A percentile compares a stretch with the other conserved stretches of the same genome.
phyloP scores from a whole-genome alignment of 2,888 invertebrate genomes.

The Drosophila algonquin region DNA sequence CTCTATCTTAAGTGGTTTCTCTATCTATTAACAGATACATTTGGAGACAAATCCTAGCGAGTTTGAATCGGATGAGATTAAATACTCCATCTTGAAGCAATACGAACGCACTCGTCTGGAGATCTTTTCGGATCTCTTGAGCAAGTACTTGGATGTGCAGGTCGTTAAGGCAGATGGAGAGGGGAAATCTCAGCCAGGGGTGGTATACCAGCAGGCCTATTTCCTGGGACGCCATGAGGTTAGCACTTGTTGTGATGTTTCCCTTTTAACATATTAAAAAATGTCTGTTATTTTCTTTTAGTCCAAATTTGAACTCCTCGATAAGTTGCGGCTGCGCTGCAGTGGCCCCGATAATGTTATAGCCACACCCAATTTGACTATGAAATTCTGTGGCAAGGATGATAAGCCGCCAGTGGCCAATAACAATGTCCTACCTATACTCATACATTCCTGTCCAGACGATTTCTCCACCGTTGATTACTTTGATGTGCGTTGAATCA shows the following conservation, averaged over 20 bases:
- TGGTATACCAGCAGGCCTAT: conserved; percentile 86
- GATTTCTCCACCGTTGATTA: conserved; percentile 93
- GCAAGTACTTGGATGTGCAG: conserved; percentile 86
- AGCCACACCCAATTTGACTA: conserved; percentile 86
- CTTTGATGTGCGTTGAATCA: conserved; percentile 87
- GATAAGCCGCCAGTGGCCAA: conserved; percentile 86
- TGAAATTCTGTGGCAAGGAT: conserved; percentile 90
- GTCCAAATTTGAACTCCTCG: conserved; percentile 89
- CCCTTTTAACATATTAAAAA: not conserved
- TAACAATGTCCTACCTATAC: conserved; percentile 87
- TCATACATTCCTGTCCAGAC: conserved; percentile 92
- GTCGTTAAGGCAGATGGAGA: conserved; percentile 42
- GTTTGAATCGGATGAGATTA: conserved; percentile 87
- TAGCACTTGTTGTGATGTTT: not conserved
- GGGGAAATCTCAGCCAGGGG: conserved; percentile 69
- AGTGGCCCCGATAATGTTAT: conserved; percentile 85
- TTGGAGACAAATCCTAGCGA: conserved; percentile 91
- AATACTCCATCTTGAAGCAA: conserved; percentile 86
- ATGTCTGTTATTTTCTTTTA: conserved; percentile 76
- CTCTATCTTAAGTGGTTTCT: not conserved
- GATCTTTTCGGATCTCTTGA: conserved; percentile 90
- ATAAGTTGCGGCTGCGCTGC: conserved; percentile 85
- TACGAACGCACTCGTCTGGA: conserved; percentile 90
- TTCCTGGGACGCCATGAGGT: conserved; percentile 94
- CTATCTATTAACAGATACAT: conserved; percentile 87